Base-by-base conservation (phyloP, 2,888 invertebrate species). In the Morinoia aosen region DNA sequence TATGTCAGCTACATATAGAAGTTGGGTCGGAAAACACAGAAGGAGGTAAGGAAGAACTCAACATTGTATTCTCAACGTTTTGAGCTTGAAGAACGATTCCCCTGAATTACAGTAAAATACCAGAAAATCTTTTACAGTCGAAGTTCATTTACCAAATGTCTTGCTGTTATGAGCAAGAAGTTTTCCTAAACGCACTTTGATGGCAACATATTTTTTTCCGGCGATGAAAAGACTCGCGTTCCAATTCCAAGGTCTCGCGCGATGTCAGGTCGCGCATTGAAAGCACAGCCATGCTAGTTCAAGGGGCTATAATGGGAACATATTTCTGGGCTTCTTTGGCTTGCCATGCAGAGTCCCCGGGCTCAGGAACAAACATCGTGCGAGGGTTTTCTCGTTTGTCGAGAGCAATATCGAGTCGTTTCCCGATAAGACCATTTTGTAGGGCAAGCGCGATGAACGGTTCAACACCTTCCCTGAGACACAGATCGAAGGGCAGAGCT, bases 401-500 rank as follows among this genome's bases (percentile, higher is more conserved):
- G n/a, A 57, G 93, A 56, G 57, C 93, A 93, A 57, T 93, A 93
- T 93, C 93, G 93, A 93, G 93, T 93, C 93, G 56, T 93, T 57
- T 93, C n/a, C 93, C 93, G 93, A 93, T 93, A 93, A 57, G 56
- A 56, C 57, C 93, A 93, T 93, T 76, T 93, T 93, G 93, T 57
- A 11, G 39, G 56, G 10, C 93, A 48, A 57, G 40, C 25, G 93
- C 93, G 93, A 93, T 57, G 93, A 93, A 57, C 93, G 93, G 57
- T 93, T 93, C 93, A 93, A 48, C 93, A 57, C 58, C 56, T n/a
- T 33, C 58, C 33, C n/a, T n/a, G 57, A 93, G 93, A 93, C 93
- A 57, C 56, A n/a, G 57, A 93, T 57, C 93, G 93, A 90, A 40
- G 90, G 90, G 90, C 40, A 16, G 76, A 76, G 76, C 25, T 76